phyloP scores from a whole-genome alignment of 1,140 invertebrate genomes.

The Trachymyrmex cornetzi region DNA sequence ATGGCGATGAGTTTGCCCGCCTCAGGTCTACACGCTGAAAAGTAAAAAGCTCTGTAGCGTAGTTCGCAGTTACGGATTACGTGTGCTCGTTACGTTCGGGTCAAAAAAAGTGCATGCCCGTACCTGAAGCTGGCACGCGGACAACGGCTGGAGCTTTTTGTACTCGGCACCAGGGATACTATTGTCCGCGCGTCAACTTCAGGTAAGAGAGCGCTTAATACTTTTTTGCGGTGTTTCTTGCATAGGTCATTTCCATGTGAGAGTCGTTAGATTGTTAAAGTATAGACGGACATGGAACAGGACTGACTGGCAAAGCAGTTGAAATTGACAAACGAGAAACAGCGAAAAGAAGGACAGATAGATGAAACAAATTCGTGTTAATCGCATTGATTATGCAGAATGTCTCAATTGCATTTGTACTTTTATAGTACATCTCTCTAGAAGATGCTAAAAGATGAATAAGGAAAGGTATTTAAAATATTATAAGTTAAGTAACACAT shows the following conservation, averaged over 20 bases:
- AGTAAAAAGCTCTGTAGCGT: constrained; percentile 52
- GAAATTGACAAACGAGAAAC: constrained; percentile 22
- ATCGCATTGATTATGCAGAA: constrained; percentile 2
- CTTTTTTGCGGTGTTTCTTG: constrained; percentile 41
- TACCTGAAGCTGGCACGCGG: constrained; percentile 73
- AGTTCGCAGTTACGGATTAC: constrained; percentile 62
- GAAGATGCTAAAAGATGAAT: not conserved
- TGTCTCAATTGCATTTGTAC: not conserved
- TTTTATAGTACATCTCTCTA: too few relatives aligned
- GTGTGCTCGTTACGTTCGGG: constrained; percentile 46
- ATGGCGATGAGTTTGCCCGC: constrained; percentile 41
- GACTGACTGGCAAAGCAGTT: constrained; percentile 10
- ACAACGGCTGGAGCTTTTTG: constrained; percentile 68
- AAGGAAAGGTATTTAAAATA: not conserved
- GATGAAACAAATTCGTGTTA: constrained; percentile 17
- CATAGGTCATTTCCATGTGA: constrained; percentile 45
- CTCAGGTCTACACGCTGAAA: constrained; percentile 63
- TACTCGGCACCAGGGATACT: constrained; percentile 20
- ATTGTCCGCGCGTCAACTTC: constrained; percentile 73
- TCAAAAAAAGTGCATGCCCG: constrained; percentile 63
- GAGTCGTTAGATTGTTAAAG: constrained; percentile 50
- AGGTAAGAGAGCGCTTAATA: constrained; percentile 67
- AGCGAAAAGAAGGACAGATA: not conserved
- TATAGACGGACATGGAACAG: constrained; percentile 26
- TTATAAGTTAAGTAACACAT: not conserved